phyloP scores from a whole-genome alignment of 2,888 invertebrate species.

The Ichneumoninae sp. region DNA sequence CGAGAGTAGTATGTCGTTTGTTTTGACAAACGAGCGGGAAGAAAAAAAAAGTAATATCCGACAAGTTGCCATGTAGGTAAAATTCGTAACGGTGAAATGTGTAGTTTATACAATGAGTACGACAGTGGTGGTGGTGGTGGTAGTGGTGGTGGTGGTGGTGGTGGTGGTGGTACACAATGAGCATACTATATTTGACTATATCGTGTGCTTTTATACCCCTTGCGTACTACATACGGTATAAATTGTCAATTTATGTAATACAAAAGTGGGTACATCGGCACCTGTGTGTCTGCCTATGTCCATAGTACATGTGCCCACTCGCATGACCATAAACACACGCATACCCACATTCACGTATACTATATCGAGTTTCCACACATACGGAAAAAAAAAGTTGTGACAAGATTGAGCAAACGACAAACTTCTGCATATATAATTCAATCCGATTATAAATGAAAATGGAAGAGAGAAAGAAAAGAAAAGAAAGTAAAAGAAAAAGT shows the following conservation, averaged over 20 bases:
- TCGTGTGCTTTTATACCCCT: slow-evolving; percentile 71
- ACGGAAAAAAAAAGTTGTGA: slow-evolving; percentile 79
- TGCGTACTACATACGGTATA: slow-evolving; percentile 46
- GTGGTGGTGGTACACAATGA: slow-evolving; percentile 50
- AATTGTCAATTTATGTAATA: slow-evolving; percentile 27
- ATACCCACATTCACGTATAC: slow-evolving; percentile 71
- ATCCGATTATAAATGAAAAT: slow-evolving; percentile 73
- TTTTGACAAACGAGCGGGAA: not conserved
- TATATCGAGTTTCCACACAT: slow-evolving; percentile 82
- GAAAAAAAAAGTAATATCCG: slow-evolving; percentile 63
- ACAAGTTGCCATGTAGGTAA: slow-evolving; percentile 71
- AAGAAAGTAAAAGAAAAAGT: not conserved
- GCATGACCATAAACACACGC: slow-evolving; percentile 65
- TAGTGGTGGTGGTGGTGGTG: slow-evolving; percentile 41
- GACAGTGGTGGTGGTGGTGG: slow-evolving; percentile 79
- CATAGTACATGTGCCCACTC: slow-evolving; percentile 67
- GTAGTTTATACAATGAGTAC: slow-evolving; percentile 84
- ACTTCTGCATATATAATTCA: slow-evolving; percentile 80
- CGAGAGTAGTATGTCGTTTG: no score
- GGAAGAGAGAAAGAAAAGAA: slow-evolving; percentile 16
- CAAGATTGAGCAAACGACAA: slow-evolving; percentile 84
- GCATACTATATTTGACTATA: slow-evolving; percentile 57
- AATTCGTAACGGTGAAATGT: slow-evolving; percentile 80
- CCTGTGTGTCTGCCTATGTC: slow-evolving; percentile 47
- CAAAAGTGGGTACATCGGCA: slow-evolving; percentile 33